These are phyloP conservation scores for Emydura subglobosa DNA, from an alignment of 2,113 vertebrate genomes.

Conservation along the genomic window DNA sequence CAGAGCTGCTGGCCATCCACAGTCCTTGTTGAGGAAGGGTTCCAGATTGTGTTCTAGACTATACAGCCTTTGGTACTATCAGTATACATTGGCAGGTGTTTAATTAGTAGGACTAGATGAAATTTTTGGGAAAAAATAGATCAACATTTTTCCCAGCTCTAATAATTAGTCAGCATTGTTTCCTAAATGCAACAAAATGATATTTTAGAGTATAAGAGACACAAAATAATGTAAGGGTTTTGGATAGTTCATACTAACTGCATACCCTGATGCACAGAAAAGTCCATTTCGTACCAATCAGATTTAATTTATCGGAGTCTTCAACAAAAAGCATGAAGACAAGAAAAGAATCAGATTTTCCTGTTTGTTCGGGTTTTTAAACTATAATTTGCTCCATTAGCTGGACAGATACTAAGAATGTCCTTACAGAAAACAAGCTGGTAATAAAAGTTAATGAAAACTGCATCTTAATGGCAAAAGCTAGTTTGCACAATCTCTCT, in stretches of 20 bases:
- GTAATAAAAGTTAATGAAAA: background rate
- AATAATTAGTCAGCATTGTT: background rate
- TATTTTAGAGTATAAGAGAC: background rate
- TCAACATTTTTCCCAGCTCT: background rate
- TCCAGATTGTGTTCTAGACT: background rate
- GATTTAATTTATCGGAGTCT: background rate
- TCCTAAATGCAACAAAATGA: background rate
- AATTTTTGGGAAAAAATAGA: background rate
- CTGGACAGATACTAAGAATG: background rate
- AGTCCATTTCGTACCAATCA: background rate
- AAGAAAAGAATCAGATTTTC: background rate
- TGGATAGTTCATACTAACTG: background rate
- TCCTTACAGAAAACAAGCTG: background rate
- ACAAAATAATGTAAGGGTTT: background rate
- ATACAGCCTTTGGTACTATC: background rate
- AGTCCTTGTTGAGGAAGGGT: background rate
- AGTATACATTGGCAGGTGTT: accelerated
- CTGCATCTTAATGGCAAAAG: background rate
- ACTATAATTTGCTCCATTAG: background rate
- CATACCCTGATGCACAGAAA: background rate
- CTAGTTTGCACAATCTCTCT: background rate
- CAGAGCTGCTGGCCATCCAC: background rate
- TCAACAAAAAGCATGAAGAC: background rate
- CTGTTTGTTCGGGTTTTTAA: background rate
- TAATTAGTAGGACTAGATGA: background rate